phyloP scores from a whole-genome alignment of 2,797 vertebrate species.

The Manis crassicaudata region DNA sequence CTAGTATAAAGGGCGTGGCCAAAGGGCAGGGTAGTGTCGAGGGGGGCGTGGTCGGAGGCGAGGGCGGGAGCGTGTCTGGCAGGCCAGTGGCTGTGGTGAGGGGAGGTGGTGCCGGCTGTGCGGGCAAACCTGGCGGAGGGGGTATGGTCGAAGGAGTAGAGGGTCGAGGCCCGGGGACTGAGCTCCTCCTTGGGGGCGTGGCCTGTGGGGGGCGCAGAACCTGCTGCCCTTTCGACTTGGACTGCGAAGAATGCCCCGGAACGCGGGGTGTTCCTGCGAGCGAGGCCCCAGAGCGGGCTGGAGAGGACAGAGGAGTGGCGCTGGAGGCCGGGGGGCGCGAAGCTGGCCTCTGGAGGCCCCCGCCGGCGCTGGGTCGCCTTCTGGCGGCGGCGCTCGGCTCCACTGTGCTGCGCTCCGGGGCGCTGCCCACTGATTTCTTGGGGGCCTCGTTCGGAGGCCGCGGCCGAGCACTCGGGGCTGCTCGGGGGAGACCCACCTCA shows the following conservation, averaged over 20 bases:
- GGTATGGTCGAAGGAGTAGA: background rate
- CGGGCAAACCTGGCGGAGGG: accelerated
- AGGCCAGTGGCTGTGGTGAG: background rate
- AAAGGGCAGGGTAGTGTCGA: accelerated
- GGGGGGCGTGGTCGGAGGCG: conserved; percentile 48
- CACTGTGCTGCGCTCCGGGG: background rate
- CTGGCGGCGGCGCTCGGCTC: conserved; percentile 43
- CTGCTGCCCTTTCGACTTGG: conserved; percentile 60
- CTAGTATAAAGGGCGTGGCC: background rate
- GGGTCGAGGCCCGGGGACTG: background rate
- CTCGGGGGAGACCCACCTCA: conserved; percentile 51
- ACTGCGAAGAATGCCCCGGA: background rate
- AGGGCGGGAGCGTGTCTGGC: background rate
- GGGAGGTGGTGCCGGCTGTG: background rate
- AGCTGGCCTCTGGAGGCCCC: conserved; percentile 57
- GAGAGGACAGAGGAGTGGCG: conserved; percentile 24
- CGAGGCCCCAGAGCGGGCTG: conserved; percentile 36
- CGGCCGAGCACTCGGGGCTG: background rate
- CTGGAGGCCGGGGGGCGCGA: background rate
- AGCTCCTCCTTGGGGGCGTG: conserved; percentile 7
- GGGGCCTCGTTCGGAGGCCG: background rate
- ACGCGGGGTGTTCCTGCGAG: background rate
- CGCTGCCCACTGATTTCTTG: conserved; percentile 50
- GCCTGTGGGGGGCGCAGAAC: conserved; percentile 14
- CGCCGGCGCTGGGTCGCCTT: conserved; percentile 39